Base-by-base conservation (phyloP, 1,140 invertebrate species). In the Notospermus geniculatus region DNA sequence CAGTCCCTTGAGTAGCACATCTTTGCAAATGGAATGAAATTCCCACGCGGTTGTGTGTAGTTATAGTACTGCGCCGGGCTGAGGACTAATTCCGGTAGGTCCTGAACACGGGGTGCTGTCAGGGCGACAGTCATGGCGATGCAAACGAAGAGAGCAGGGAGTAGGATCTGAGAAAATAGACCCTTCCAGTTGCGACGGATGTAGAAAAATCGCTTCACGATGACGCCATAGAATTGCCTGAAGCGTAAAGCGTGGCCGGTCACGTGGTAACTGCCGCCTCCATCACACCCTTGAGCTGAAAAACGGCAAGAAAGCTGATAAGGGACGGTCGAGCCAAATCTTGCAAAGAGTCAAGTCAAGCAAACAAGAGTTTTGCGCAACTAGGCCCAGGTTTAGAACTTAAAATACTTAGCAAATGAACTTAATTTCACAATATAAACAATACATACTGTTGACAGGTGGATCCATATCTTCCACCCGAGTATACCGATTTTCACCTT, bases 131-230 rank as follows among this genome's bases (percentile, higher is more conserved):
- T 71, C 73, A 80, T 79, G 22, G 84, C 82, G 11, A 83, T 64
- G 53, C 82, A 82, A 23, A 86, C 77, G 65, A 87, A 84, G 17
- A 83, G 60, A 39, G 85, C 83, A 22, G 86, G 86, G 13, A 87
- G 70, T 53, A 87, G 73, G 55, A 87, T 84, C 80, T 86, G 85
- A 59, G 83, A 84, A 69, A 86, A 80, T 32, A 86, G 72, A 23
- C 81, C 82, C 66, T 85, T 85, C 64, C 79, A 79, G 72, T 85
- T 85, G 25, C 85, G 69, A 22, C 75, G 80, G 15, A 83, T 76
- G 68, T 85, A 81, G 61, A 82, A 80, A 69, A 85, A 84, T 29
- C 85, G 68, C 65, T 85, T 85, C 5, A 82, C 68, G 46, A 83
- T 75, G 30, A 86, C 74, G 17, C 83, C 84, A 52, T 71, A 64